Percentiles rank a stretch among this genome's conserved stretches.
phyloP scores from a whole-genome alignment of 2,113 vertebrate genomes.

The Lepus timidus region DNA sequence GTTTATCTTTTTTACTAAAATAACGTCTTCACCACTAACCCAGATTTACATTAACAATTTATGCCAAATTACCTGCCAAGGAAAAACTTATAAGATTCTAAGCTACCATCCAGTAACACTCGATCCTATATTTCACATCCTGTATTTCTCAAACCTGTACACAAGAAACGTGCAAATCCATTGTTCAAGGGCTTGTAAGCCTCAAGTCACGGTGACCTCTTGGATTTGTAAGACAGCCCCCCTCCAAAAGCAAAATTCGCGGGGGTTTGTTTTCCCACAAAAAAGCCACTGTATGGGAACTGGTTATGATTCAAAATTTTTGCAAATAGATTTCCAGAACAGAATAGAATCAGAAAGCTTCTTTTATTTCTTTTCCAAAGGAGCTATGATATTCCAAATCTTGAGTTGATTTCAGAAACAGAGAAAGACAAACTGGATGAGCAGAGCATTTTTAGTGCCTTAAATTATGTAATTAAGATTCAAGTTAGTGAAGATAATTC shows the following conservation, averaged over 20 bases:
- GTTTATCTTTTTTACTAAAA: conserved; percentile 98
- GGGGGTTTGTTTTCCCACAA: neutral
- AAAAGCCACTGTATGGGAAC: conserved; percentile 21
- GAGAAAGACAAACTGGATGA: conserved; percentile 15
- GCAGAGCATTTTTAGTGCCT: conserved; percentile 19
- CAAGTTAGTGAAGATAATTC: conserved; percentile 30
- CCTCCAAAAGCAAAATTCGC: neutral
- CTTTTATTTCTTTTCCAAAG: conserved; percentile 51
- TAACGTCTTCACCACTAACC: conserved; percentile 92
- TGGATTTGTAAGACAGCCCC: neutral
- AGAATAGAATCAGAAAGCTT: conserved; percentile 37
- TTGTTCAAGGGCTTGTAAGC: conserved; percentile 69
- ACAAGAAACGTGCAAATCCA: conserved; percentile 43
- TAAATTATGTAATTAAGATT: conserved; percentile 21
- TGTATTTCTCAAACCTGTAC: conserved; percentile 48
- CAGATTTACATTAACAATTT: conserved; percentile 93
- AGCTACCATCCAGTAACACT: conserved; percentile 75
- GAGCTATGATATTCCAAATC: conserved; percentile 20
- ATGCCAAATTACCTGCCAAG: conserved; percentile 91
- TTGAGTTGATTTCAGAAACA: conserved; percentile 48
- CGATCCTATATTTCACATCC: conserved; percentile 80
- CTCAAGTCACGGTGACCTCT: conserved; percentile 23
- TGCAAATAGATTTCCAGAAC: conserved; percentile 46
- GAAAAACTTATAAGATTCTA: conserved; percentile 83
- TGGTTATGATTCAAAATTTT: conserved; percentile 39